phyloP scores from a whole-genome alignment of 2,113 vertebrate species.

The Myodes glareolus region DNA sequence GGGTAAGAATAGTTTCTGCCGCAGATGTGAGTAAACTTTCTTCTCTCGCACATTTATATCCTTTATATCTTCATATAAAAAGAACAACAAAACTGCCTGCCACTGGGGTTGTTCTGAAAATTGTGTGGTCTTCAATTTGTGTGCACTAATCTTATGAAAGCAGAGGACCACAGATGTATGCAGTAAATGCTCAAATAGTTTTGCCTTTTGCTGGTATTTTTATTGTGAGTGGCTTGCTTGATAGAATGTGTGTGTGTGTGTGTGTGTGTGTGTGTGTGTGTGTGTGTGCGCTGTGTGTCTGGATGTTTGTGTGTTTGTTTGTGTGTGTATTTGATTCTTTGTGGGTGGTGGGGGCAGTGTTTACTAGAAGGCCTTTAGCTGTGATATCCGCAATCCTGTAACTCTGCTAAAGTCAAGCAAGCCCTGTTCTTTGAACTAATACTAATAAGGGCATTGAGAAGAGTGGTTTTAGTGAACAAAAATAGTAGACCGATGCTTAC shows the following conservation, averaged over 20 bases:
- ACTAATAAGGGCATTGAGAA: constrained; percentile 1
- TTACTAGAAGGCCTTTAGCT: neutral
- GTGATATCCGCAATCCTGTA: neutral
- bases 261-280: too few relatives aligned
- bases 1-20: neutral
- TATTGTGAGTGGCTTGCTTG: neutral
- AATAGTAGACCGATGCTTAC: neutral
- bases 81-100: neutral
- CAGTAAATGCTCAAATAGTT: neutral
- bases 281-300: neutral
- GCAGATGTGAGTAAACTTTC: neutral
- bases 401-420: neutral
- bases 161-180: accelerated
- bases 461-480: neutral
- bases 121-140: neutral
- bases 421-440: neutral
- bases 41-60: neutral
- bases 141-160: neutral
- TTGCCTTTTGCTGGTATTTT: neutral
- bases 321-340: neutral
- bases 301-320: too few relatives aligned
- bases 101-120: neutral
- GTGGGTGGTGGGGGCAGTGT: neutral
- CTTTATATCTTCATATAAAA: neutral
- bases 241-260: neutral